phyloP scores from a whole-genome alignment of 2,113 vertebrate genomes.

The Pheucticus melanocephalus region DNA sequence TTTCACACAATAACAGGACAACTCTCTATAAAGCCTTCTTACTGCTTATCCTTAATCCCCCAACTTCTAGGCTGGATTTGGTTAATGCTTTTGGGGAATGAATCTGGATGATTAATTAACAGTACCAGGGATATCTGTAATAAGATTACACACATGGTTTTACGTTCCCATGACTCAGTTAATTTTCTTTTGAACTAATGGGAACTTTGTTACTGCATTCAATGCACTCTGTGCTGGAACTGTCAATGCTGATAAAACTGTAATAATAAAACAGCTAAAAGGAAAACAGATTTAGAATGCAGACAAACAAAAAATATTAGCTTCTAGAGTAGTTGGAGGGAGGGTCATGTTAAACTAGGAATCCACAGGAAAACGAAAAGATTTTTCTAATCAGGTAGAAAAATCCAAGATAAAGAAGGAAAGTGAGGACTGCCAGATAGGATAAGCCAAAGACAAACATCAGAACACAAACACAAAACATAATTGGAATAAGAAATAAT shows the following conservation, averaged over 20 bases:
- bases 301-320: neutral
- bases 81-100: slow-evolving; percentile 43
- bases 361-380: neutral
- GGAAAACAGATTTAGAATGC: neutral
- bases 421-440: neutral
- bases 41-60: slow-evolving; percentile 41
- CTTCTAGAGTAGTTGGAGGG: neutral
- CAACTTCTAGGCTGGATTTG: slow-evolving; percentile 26
- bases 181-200: neutral
- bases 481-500: neutral
- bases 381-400: neutral
- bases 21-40: neutral
- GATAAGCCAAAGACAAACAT: neutral
- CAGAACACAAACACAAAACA: neutral
- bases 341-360: neutral
- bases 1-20: neutral
- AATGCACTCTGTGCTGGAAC: neutral
- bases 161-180: neutral
- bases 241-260: neutral
- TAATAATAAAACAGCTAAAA: neutral
- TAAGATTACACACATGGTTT: slow-evolving; percentile 9
- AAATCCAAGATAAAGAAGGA: neutral
- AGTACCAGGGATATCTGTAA: slow-evolving; percentile 26
- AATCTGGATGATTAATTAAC: slow-evolving; percentile 54
- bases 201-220: neutral